A percentile compares a stretch with the other conserved stretches of the same genome.
These are phyloP conservation scores for Styela clava DNA, from an alignment of 23 tunicate species.

Conservation along the genomic window DNA sequence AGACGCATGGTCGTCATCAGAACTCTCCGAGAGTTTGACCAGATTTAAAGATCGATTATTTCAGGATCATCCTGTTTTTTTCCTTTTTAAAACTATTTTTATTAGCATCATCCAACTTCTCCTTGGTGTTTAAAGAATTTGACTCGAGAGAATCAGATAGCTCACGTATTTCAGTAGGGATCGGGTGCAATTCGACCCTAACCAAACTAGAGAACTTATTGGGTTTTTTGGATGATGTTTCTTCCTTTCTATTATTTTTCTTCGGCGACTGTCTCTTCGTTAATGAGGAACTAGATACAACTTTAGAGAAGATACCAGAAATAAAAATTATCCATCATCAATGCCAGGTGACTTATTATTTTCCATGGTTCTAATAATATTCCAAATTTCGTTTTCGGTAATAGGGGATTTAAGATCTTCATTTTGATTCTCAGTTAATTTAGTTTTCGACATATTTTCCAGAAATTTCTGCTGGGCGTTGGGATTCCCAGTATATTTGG, in stretches of 20 bases:
- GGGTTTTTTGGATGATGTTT: too few species aligned
- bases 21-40: too few species aligned
- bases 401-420: neutral
- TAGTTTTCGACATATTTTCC: neutral
- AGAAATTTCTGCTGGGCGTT: neutral
- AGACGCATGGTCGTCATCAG: too few species aligned
- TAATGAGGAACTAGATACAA: neutral
- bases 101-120: too few species aligned
- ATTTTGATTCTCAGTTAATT: neutral
- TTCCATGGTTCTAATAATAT: neutral
- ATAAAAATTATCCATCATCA: conserved; percentile 23
- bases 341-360: conserved; percentile 19
- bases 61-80: too few species aligned
- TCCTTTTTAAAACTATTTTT: too few species aligned
- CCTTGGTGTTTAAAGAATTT: too few species aligned
- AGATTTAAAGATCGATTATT: too few species aligned
- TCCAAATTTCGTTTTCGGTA: conserved; percentile 3
- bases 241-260: conserved; percentile 11
- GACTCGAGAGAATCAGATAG: too few species aligned
- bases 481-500: neutral
- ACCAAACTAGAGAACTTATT: too few species aligned
- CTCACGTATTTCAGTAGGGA: too few species aligned
- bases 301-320: neutral
- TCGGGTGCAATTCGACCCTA: too few species aligned
- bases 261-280: conserved; percentile 7